These are phyloP conservation scores for Corapipo altera DNA, from an alignment of 2,113 vertebrate species.

Conservation along the genomic window DNA sequence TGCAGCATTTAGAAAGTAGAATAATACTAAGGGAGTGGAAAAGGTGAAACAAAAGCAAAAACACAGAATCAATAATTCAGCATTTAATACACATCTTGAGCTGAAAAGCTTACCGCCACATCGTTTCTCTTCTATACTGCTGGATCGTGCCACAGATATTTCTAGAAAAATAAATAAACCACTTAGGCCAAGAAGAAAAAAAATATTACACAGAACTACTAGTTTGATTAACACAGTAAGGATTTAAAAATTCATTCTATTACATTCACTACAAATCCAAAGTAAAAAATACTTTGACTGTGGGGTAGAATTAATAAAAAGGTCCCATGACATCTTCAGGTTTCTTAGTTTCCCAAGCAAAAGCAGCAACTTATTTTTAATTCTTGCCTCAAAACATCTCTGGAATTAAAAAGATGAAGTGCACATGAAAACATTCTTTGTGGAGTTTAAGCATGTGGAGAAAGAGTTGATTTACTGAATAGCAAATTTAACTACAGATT, in stretches of 20 bases:
- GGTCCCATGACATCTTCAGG: neutral
- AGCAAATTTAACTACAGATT: neutral
- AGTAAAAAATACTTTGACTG: neutral
- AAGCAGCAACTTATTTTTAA: neutral
- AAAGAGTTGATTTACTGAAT: neutral
- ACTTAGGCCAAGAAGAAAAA: neutral
- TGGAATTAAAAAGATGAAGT: neutral
- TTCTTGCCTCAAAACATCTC: neutral
- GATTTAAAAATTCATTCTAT: neutral
- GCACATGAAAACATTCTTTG: neutral
- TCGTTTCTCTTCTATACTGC: slow-evolving; percentile 87
- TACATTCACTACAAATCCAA: neutral
- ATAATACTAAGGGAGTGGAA: neutral
- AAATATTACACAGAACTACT: neutral
- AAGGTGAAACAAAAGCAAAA: neutral
- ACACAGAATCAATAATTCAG: neutral
- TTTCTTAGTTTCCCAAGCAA: neutral
- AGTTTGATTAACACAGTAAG: neutral
- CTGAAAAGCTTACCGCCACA: slow-evolving; percentile 87
- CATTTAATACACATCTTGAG: neutral
- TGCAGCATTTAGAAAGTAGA: neutral
- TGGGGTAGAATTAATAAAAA: neutral
- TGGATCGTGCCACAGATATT: slow-evolving; percentile 91
- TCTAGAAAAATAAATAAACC: slow-evolving; percentile 77
- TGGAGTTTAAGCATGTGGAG: neutral